Base-by-base conservation (phyloP, 2,113 vertebrate species). In the Podilymbus podiceps region DNA sequence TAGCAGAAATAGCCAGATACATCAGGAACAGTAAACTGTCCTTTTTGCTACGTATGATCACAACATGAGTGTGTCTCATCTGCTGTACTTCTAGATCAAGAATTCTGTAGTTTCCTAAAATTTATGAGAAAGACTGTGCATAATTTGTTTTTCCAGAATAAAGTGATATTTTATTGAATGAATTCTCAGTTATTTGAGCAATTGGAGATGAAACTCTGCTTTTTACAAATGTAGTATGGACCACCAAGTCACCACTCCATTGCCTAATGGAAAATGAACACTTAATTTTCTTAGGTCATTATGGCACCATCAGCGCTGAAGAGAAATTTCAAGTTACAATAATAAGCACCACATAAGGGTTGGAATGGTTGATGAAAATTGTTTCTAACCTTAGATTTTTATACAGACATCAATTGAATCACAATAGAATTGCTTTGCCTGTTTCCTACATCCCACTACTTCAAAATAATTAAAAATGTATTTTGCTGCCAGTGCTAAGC, bases 401-500 rank as follows among this genome's bases (percentile, higher is more conserved):
- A 60, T 38, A 46, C 31, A 35, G 46, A 40, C 38, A 88, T 83
- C 56, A 89, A 30, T 55, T 58, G 22, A 83, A 71, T 93, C 38
- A 35, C 79, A 93, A 93, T 25, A 87, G 38, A 85, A 90, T 38
- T 94, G 33, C 30, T 77, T 95, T 47, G 88, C 31, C 63, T 73
- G 20, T 50, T 91, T 93, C 55, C 58, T 35, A 69, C 15, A 66
- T 66, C 82, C 71, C 91, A 84, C 24, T 64, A 59, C 46, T 95
- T 75, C 53, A 95, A 95, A 91, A 92, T 46, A 97, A 97, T 64
- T 27, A 38, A 93, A 95, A 93, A 69, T 28, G 31, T 38, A 62
- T 80, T 53, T 77, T 94, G 80, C 90, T 95, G 89, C 83, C 52
- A 96, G 42, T 73, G 68, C 55, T 89, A 71, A 88, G 64, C 74